phyloP scores from a whole-genome alignment of 1,140 invertebrate species.

The Reticulitermes speratus region DNA sequence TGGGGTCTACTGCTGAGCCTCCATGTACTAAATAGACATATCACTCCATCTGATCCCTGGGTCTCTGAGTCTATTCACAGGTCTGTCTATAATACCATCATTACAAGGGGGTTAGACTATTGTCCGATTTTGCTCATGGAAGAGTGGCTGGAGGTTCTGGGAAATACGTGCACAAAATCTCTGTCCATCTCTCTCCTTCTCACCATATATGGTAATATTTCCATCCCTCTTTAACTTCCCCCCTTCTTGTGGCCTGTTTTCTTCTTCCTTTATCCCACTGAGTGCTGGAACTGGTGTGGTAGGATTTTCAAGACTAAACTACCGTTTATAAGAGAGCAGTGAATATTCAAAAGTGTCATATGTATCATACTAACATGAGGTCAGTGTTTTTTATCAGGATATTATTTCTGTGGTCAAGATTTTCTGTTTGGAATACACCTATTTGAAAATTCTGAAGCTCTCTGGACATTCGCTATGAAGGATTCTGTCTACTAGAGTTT shows the following conservation, averaged over 20 bases:
- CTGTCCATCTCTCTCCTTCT: neutral
- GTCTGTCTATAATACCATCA: constrained; percentile 29
- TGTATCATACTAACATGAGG: neutral
- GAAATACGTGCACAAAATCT: too few species aligned
- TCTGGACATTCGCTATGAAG: too few species aligned
- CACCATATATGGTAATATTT: constrained; percentile 2
- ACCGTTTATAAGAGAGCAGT: neutral
- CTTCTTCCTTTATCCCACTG: neutral
- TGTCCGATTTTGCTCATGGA: neutral
- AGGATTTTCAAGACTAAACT: neutral
- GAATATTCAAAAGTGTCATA: neutral
- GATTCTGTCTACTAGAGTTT: too few species aligned
- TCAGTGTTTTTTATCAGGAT: too few species aligned
- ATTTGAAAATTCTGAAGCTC: too few species aligned
- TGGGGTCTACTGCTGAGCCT: neutral
- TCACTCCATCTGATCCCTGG: constrained; percentile 22
- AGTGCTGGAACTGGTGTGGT: constrained; percentile 1
- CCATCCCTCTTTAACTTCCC: neutral
- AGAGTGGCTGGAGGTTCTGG: neutral
- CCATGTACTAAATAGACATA: constrained; percentile 28
- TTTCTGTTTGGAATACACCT: too few species aligned
- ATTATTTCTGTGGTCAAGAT: too few species aligned
- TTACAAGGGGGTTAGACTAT: constrained; percentile 22
- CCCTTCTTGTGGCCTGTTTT: neutral
- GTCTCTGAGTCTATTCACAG: constrained; percentile 17